Evolutionary conservation across 37 sponge, comb jelly and placozoan genomes (phyloP), one percentile per base, ranked within the genome.

Genomic region (Aplysina aerophoba): DNA sequence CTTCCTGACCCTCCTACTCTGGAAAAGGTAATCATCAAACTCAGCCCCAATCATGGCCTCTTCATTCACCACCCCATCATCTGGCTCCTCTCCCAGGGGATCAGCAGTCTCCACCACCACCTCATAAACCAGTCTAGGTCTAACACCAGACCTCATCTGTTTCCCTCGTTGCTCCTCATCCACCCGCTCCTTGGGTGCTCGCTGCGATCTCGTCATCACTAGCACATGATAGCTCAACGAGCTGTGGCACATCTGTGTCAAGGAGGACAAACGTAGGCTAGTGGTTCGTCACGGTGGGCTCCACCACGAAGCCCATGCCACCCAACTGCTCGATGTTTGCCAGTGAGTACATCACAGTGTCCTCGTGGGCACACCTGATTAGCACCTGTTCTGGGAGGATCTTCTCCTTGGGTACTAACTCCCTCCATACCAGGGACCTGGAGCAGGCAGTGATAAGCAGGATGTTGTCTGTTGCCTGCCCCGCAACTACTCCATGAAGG

Each of bases 341-440:
- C 73, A 33, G 35, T 39, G 73, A 3, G 33, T 72, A 72, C 73
- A 72, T 19, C 73, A 72, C 73, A 20, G 73, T 72, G 33, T 72
- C 39, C 28, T 34, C 73, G 33, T 72, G 73, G 33, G 73, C 73
- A 72, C 73, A 72, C 35, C 73, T 30, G 38, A 72, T 36, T 72
- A 34, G 36, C 17, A 34, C 73, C 33, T 21, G 35, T 34, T 36
- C 39, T 34, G 28, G 36, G 36, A 72, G 73, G 4, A 72, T 4
- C 73, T 72, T 72, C 22, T 30, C 73, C 6, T 21, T 72, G 73
- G 73, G 73, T 36, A 72, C 73, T 34, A 72, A 72, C 34, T 72
- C 73, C 33, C 73, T 36, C 73, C 73, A 34, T 34, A 72, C 73
- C 31, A 72, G 35, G 2, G 73, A 33, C 40, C 31, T 34, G 38